phyloP scores from a whole-genome alignment of 2,797 vertebrate species.

The Channallabes apus region DNA sequence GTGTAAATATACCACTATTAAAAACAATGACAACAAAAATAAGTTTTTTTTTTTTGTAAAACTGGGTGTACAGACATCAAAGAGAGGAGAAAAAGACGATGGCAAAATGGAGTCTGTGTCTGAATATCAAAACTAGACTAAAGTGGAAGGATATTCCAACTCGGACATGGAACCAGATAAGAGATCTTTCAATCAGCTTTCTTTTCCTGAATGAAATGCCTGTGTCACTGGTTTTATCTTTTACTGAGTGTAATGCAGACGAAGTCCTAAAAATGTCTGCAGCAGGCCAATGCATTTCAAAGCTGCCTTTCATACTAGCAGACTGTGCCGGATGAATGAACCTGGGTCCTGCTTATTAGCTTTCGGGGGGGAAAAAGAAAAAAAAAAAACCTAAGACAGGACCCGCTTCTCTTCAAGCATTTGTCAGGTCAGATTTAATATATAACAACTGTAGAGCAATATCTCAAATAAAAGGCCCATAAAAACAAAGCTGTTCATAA shows the following conservation, averaged over 20 bases:
- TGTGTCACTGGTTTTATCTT: constrained; percentile 56
- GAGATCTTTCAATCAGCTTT: constrained; percentile 57
- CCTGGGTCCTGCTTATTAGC: constrained; percentile 57
- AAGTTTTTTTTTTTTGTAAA: constrained; percentile 9
- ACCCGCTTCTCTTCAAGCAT: constrained; percentile 42
- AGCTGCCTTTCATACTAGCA: constrained; percentile 66
- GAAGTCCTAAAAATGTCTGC: constrained; percentile 64
- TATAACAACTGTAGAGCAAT: not conserved
- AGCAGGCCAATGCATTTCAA: constrained; percentile 60
- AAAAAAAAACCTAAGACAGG: constrained; percentile 47
- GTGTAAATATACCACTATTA: constrained; percentile 50
- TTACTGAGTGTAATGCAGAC: constrained; percentile 65
- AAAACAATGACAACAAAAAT: constrained; percentile 36
- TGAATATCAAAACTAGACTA: constrained; percentile 42
- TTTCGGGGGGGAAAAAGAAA: constrained; percentile 19
- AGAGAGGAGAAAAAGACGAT: constrained; percentile 5
- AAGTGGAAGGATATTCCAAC: constrained; percentile 47
- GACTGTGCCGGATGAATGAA: constrained; percentile 65
- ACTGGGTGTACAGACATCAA: too few relatives aligned
- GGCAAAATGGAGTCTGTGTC: constrained; percentile 16
- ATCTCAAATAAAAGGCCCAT: not conserved
- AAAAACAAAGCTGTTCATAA: not conserved
- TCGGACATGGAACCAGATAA: constrained; percentile 52
- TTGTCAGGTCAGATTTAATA: constrained; percentile 38
- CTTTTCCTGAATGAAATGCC: constrained; percentile 61